These are phyloP conservation scores for Bradynema listronoti DNA, from an alignment of 1,140 invertebrate species.

Conservation along the genomic window DNA sequence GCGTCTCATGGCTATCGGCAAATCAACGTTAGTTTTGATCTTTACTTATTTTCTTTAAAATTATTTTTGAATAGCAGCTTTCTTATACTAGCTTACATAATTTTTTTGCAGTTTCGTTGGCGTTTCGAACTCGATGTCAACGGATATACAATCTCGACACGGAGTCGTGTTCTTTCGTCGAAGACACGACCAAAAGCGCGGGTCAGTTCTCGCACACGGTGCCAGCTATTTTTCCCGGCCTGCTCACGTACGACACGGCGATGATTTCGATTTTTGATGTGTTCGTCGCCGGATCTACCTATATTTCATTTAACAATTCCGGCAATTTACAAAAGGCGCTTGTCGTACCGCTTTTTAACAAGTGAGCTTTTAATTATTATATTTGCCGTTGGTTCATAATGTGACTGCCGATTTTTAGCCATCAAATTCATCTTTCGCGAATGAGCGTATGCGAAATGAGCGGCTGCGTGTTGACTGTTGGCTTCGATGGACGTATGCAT, in stretches of 20 bases:
- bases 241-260: constrained; percentile 6
- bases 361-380: not conserved
- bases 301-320: not conserved
- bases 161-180: not conserved
- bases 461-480: not conserved
- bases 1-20: not conserved
- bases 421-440: not conserved
- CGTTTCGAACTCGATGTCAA: not conserved
- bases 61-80: too few relatives aligned
- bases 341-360: constrained; percentile 3
- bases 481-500: not conserved
- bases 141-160: constrained; percentile 5
- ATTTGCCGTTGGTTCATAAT: not conserved
- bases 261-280: not conserved
- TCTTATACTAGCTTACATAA: not conserved
- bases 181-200: not conserved
- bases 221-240: not conserved
- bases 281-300: not conserved
- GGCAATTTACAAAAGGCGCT: constrained; percentile 5
- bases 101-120: not conserved
- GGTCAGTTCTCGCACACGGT: not conserved
- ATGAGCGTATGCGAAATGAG: not conserved
- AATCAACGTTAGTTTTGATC: not conserved
- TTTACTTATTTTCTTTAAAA: not conserved
- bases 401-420: constrained; percentile 6